phyloP scores from a whole-genome alignment of 2,113 vertebrate species.

The Gopherus evgoodei region DNA sequence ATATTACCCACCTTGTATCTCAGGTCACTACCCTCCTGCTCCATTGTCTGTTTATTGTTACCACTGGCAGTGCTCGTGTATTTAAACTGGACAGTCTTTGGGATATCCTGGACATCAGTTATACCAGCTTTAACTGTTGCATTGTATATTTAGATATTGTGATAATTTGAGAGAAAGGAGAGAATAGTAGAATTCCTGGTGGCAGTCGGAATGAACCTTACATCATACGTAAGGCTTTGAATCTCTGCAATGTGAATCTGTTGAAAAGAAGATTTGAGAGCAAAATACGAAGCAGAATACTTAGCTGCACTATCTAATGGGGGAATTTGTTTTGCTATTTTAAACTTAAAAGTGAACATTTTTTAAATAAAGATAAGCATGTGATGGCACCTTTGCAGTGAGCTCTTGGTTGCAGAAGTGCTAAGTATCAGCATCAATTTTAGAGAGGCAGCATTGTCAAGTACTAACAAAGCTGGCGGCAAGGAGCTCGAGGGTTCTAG shows the following conservation, averaged over 20 bases:
- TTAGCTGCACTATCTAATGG: background rate
- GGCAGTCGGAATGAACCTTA: background rate
- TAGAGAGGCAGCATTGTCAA: background rate
- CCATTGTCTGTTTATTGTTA: background rate
- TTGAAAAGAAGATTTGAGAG: background rate
- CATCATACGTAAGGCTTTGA: background rate
- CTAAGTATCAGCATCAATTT: background rate
- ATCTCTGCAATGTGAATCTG: background rate
- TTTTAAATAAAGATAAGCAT: background rate
- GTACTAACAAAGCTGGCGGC: background rate
- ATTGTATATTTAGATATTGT: background rate
- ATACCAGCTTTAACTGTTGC: background rate
- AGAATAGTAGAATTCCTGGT: background rate
- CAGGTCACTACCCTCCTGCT: background rate
- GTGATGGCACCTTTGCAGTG: background rate
- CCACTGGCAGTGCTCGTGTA: background rate
- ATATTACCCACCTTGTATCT: background rate
- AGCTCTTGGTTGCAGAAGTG: background rate
- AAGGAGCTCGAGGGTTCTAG: background rate
- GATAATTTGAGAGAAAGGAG: background rate
- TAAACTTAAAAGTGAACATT: background rate
- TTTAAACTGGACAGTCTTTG: background rate
- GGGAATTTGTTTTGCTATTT: background rate
- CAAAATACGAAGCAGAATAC: background rate
- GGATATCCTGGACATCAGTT: background rate